Base-by-base conservation (phyloP, 2,888 invertebrate species). In the Tenthredo scrophulariae region DNA sequence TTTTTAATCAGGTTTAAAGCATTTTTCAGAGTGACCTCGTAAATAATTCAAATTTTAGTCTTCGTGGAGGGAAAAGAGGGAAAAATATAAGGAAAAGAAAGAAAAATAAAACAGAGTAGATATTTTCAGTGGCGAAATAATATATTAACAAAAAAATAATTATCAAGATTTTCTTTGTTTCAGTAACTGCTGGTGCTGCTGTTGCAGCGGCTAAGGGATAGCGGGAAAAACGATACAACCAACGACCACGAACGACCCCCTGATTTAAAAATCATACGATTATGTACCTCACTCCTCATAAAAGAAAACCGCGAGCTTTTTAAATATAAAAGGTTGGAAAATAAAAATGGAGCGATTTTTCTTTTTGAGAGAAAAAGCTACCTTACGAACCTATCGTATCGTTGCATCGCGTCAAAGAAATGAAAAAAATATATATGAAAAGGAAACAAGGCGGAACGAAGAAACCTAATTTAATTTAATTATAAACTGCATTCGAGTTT, bases 1-100 rank as follows among this genome's bases (percentile, higher is more conserved):
- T 70, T 70, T 70, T 70, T 70, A 70, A 70, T 70, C 70, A 37
- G 37, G 70, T 70, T 70, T 70, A 70, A 33, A 33, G 70, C 70
- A 40, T 70, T 40, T 33, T 40, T 40, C 29, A 70, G 2, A 33
- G n/a, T 18, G 33, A 70, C 37, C 70, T 37, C 37, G 33, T 70
- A 70, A 70, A 70, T n/a, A 70, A 70, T 70, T 37, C n/a, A 33
- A 1, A 6, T 70, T 70, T 37, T 2, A 70, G 26, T 70, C 13
- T 70, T 1, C 37, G 15, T 10, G 67, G 6, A 1, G 22, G 29
- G 3, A 26, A 18, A 54, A n/a, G n/a, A n/a, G 2, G 15, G n/a
- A 54, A 54, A n/a, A 62, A 10, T 10, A 62, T n/a, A 26, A 62
- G 10, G 13, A 26, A 65, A 29, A 67, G 33, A n/a, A 54, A 54